Evolutionary conservation across 1,140 invertebrate genomes (phyloP).

Genomic region (Physella acuta): DNA sequence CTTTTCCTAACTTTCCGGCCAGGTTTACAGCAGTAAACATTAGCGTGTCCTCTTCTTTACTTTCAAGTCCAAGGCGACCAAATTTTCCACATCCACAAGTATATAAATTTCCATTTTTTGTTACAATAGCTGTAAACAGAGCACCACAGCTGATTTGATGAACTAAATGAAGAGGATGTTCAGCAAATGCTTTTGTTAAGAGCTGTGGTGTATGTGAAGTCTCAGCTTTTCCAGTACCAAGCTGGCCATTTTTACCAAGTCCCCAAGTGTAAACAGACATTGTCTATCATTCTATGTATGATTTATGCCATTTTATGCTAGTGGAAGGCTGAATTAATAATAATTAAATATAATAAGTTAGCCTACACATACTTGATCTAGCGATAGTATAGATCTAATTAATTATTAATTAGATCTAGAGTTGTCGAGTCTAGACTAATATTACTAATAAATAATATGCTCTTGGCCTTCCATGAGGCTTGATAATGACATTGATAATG

Average conservation of each 20-base stretch:
- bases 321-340: no score
- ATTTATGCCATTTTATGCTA: no score
- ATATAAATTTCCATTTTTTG: constrained; percentile 23
- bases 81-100: constrained; percentile 39
- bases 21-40: neutral
- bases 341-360: no score
- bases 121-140: constrained; percentile 26
- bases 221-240: constrained; percentile 31
- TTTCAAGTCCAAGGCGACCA: constrained; percentile 35
- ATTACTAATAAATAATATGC: no score
- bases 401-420: no score
- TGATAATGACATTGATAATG: no score
- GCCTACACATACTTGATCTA: no score
- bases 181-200: neutral
- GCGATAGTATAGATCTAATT: no score
- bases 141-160: constrained; percentile 8
- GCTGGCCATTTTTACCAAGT: constrained; percentile 37
- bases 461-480: no score
- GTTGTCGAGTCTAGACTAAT: no score
- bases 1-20: constrained; percentile 7
- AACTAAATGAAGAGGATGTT: neutral
- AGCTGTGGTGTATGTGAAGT: constrained; percentile 21
- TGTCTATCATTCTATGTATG: no score
- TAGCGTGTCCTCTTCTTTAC: constrained; percentile 17
- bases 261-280: constrained; percentile 33